Evolutionary conservation across 2,888 invertebrate species (phyloP).

Genomic region (Aphidoletes aphidimyza): DNA sequence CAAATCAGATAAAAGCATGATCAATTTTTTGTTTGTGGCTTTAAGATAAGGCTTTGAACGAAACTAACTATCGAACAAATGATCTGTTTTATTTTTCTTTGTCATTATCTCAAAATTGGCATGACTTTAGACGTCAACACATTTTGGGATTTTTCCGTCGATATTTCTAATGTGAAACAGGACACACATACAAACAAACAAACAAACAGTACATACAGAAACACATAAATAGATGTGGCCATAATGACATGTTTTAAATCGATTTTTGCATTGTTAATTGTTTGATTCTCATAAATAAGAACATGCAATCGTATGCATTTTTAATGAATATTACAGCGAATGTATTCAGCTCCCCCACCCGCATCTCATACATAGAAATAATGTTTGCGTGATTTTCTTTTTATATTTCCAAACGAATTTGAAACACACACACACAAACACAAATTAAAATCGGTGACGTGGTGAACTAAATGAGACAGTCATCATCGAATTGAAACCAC

Average conservation of each 20-base stretch:
- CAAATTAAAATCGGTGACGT: no score
- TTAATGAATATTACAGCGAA: neutral
- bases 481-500: neutral
- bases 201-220: no score
- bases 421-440: no score
- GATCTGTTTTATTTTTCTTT: neutral
- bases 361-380: neutral
- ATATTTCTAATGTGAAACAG: neutral
- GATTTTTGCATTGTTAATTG: slow-evolving; percentile 31
- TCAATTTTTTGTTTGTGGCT: neutral
- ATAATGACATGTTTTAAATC: slow-evolving; percentile 33
- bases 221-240: neutral
- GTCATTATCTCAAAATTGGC: neutral
- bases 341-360: no score
- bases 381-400: slow-evolving; percentile 32
- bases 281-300: slow-evolving; percentile 22
- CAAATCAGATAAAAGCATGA: neutral
- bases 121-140: no score
- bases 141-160: neutral
- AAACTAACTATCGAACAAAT: neutral
- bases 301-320: slow-evolving; percentile 44
- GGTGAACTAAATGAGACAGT: no score
- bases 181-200: no score
- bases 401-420: neutral
- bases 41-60: neutral